Base-by-base conservation (phyloP, 2,888 invertebrate species). In the Dermolepida albohirtum region DNA sequence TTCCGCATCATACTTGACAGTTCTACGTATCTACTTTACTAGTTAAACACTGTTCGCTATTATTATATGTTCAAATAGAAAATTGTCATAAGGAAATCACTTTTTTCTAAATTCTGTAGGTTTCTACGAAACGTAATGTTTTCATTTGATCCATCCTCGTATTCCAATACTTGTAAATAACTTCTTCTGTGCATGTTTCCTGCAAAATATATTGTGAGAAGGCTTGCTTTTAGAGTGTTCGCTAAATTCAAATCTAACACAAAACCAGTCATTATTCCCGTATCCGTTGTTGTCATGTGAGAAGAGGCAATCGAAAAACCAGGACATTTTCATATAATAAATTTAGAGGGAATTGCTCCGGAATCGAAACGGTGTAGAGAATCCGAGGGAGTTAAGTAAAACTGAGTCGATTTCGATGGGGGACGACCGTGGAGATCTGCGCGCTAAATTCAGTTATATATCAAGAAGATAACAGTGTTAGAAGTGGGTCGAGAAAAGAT, bases 391-490 rank as follows among this genome's bases (percentile, higher is more conserved):
- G 67, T 71, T 71, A 69, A 67, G 67, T 71, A 69, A 69, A 71
- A 71, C 69, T 71, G 69, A 69, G 67, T 71, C 69, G 67, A 71
- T 69, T 52, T 62, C 40, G 62, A 59, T 51, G n/a, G 5, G 27
- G 65, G 64, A 40, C 43, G 44, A 57, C 22, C 43, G 57, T 43
- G 57, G 51, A 44, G 17, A 40, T 54, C 34, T 39, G 47, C 67
- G 67, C 40, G 43, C 57, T 57, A 57, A 62, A 67, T 47, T 69
- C 63, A 65, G 71, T 71, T 67, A 69, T 69, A 66, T 71, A 71
- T 69, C 68, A 69, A 67, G 57, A 63, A 69, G 69, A 71, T 71
- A 71, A 71, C 71, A 69, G 66, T 67, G 71, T 71, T 71, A 67
- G 67, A 51, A 59, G 52, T 52, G 64, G 52, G 52, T 51, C 43